Base-by-base conservation (phyloP, 1,140 invertebrate species). In the Drosophila miranda region DNA sequence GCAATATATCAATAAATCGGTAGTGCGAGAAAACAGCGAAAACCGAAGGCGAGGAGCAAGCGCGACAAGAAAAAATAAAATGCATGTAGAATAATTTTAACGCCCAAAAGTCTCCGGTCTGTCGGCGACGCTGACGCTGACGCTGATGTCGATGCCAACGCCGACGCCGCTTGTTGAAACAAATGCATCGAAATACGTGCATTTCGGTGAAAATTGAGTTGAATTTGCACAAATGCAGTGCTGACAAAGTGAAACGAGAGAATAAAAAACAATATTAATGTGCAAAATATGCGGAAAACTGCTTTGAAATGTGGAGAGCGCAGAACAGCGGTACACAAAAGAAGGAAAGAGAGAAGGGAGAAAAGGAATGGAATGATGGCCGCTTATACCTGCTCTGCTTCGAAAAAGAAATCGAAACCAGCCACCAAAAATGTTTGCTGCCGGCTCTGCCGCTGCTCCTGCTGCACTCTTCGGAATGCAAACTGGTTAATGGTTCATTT, bases 101-200 rank as follows among this genome's bases (percentile, higher is more conserved):
- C 80, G 75, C 80, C 81, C 81, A 75, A 75, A 82, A 84, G 69
- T 75, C 81, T 81, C 81, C 77, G 77, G 81, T 70, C 53, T 60
- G 75, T 68, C 75, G 75, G 61, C 75, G 57, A 45, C 46, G 48
- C 57, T 48, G 67, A 50, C 68, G 73, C 59, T 16, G 19, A 19
- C 19, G n/a, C n/a, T n/a, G n/a, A n/a, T n/a, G 19, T 19, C 19
- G 19, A 19, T 19, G 19, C 19, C 19, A 19, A 19, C 46, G 74
- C 42, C 59, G 75, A 30, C 45, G 58, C 52, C 55, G 75, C 62
- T 61, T 49, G 61, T 57, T 61, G 56, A 71, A 78, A 76, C 67
- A 79, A 81, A 68, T 80, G 71, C 75, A 58, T 60, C 50, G n/a
- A 67, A 84, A 73, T 66, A 57, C 67, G 34, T 38, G 34, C 11